Conservation (phyloP, 2,888 invertebrate genomes). For the Metalampra italica region DNA sequence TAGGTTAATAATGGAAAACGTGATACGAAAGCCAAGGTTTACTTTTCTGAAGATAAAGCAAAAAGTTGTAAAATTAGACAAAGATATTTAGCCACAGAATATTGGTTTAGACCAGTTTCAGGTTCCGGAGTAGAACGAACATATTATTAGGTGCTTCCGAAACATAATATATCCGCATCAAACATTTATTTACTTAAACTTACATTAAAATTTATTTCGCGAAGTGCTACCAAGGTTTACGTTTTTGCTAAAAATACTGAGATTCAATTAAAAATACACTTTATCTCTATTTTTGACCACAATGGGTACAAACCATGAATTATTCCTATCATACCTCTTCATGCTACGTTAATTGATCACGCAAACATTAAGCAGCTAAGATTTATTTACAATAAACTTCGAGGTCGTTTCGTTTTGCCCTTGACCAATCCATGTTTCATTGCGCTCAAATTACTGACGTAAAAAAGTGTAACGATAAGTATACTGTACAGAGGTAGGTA, state of each 20-base stretch:
- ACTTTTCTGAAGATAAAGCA: no score
- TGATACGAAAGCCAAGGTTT: no score
- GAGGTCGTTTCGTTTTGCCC: slow-evolving; percentile 47
- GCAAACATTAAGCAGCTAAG: slow-evolving; percentile 39
- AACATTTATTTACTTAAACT: no score
- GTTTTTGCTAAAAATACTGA: background rate
- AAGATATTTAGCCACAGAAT: no score
- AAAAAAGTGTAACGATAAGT: slow-evolving; percentile 30
- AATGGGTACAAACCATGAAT: background rate
- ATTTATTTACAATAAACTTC: slow-evolving; percentile 42
- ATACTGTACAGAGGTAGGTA: background rate
- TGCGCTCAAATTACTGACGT: slow-evolving; percentile 44
- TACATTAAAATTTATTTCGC: no score
- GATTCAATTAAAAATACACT: slow-evolving; percentile 1
- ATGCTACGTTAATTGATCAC: slow-evolving; percentile 35
- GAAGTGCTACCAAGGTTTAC: background rate
- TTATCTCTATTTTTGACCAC: slow-evolving; percentile 1
- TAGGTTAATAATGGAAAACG: no score
- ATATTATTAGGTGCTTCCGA: no score
- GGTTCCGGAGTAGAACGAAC: no score
- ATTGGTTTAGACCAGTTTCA: no score
- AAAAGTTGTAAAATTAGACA: slow-evolving; percentile 12
- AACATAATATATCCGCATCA: no score
- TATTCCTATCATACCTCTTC: background rate
- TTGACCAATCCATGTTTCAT: slow-evolving; percentile 59